Conservation (phyloP, 2,888 invertebrate species). For the Dynastes maya region DNA sequence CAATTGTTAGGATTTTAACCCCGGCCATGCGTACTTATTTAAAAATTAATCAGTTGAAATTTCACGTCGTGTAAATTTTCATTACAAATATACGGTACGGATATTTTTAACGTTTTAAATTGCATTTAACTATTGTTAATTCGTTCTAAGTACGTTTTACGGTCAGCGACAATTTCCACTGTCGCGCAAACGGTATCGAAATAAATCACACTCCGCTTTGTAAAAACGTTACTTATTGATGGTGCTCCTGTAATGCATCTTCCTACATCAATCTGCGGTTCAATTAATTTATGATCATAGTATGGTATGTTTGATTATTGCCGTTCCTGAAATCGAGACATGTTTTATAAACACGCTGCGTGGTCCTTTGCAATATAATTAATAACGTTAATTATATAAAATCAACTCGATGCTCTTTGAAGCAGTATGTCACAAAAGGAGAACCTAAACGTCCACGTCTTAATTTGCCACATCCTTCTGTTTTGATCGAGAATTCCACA, state of each 20-base stretch:
- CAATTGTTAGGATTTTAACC: constrained; percentile 52
- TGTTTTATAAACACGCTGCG: not conserved
- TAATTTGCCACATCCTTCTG: constrained; percentile 23
- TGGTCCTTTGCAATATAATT: not conserved
- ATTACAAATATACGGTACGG: constrained; percentile 41
- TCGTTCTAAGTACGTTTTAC: constrained; percentile 45
- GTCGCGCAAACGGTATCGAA: constrained; percentile 7
- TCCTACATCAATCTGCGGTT: constrained; percentile 29
- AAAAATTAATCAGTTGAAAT: constrained; percentile 42
- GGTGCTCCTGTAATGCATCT: not conserved
- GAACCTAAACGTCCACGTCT: not conserved
- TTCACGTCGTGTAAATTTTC: constrained; percentile 35
- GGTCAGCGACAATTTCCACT: constrained; percentile 26
- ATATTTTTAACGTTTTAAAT: constrained; percentile 47
- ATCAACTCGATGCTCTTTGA: not conserved
- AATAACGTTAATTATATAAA: not conserved
- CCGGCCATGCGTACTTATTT: constrained; percentile 45
- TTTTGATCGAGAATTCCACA: constrained; percentile 5
- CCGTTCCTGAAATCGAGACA: constrained; percentile 5
- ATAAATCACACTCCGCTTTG: constrained; percentile 17
- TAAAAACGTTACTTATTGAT: constrained; percentile 8
- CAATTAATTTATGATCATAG: constrained; percentile 32
- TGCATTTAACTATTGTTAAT: constrained; percentile 42
- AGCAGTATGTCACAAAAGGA: not conserved
- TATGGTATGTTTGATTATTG: not conserved